Conservation (phyloP, 2,113 vertebrate genomes). For the Bubalus kerabau region DNA sequence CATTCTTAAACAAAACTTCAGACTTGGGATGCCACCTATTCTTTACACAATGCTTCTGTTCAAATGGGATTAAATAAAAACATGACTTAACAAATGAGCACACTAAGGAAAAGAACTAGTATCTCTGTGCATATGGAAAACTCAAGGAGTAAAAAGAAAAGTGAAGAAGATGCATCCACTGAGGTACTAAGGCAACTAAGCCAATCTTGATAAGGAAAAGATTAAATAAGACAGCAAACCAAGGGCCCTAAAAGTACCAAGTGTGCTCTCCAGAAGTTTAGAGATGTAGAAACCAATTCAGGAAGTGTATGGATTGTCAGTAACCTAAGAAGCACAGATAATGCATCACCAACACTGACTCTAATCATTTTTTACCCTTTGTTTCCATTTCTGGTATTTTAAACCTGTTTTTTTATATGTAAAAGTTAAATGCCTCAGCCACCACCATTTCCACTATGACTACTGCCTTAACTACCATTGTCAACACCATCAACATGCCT, state of each 20-base stretch:
- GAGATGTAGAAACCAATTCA: not conserved
- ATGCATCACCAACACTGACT: not conserved
- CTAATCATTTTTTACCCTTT: not conserved
- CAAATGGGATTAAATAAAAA: not conserved
- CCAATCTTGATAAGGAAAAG: not conserved
- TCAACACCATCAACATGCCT: not conserved
- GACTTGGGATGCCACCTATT: not conserved
- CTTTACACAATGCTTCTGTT: not conserved
- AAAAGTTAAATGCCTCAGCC: not conserved
- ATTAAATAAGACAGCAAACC: not conserved
- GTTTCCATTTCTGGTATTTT: not conserved
- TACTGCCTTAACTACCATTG: not conserved
- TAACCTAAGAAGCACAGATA: not conserved
- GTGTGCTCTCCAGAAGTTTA: not conserved
- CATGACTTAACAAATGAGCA: not conserved
- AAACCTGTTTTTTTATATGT: not conserved
- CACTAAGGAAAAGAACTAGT: not conserved
- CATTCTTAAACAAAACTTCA: not conserved
- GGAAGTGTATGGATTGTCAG: not conserved
- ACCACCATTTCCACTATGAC: not conserved
- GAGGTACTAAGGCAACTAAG: not conserved
- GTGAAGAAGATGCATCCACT: not conserved
- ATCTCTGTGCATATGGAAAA: not conserved
- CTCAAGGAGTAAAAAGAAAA: not conserved
- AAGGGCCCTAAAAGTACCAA: too few relatives aligned